Evolutionary conservation across 1,140 invertebrate species (phyloP), one percentile per base, ranked within the genome.

Genomic region (Patella vulgata): DNA sequence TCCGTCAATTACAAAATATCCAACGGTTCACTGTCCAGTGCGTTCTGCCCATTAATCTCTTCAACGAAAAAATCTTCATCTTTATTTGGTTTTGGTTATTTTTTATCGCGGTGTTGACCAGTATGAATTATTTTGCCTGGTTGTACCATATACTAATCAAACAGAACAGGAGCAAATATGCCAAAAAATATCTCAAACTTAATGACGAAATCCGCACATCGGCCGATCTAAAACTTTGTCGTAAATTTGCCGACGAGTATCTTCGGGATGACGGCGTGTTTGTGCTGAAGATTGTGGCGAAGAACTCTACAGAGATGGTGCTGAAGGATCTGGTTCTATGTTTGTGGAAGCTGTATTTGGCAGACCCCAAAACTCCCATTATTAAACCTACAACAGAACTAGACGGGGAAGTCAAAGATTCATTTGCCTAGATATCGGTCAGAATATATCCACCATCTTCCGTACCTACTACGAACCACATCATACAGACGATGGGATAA

Each of bases 21-120:
- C 83, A 83, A 42, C 52, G 68, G 0, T 81, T 78, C 58, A 82
- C 80, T 0, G 77, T 84, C 40, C 86, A 87, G 68, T 87, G 86
- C 63, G 86, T 86, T 25, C 75, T 87, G 56, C 85, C 86, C 21
- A 85, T 87, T 33, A 87, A 87, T 63, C 74, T 87, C 25, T 86
- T 87, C 73, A 87, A 87, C 61, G 86, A 87, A 68, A 87, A 87
- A 66, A 86, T 87, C 48, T 87, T 86, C 79, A 62, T 78, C 5
- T 63, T 77, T 23, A 54, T 78, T 9, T 81, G 79, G 79, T 77
- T 79, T 52, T 81, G 79, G 79, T 62, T 73, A 6, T 61, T 73
- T 46, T 28, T 77, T 11, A 36, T 79, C 8, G 73, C 85, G 12
- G 54, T 83, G 21, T 71, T 85, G 8, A 84, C 83, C 3, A 66